Percentiles rank a stretch among this genome's conserved stretches.
phyloP scores from a whole-genome alignment of 2,113 vertebrate genomes.

The Podarcis cretensis region DNA sequence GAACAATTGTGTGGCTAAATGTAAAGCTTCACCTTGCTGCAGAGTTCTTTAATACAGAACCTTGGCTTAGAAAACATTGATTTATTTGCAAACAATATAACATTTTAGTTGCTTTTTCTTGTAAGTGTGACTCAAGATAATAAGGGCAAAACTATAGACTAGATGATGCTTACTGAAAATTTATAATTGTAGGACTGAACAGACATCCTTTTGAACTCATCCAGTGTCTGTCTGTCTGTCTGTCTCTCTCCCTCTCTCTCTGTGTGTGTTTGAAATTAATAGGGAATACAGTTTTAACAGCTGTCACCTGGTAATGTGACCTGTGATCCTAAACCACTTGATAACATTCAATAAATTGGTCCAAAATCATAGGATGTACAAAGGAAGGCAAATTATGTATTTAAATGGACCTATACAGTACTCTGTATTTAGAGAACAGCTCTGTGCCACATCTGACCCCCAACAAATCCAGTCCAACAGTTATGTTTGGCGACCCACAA shows the following conservation, averaged over 20 bases:
- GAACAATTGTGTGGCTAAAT: constrained; percentile 5
- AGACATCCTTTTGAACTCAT: not conserved
- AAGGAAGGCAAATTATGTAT: not conserved
- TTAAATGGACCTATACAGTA: not conserved
- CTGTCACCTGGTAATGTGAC: not conserved
- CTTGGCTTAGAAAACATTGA: not conserved
- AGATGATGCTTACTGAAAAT: not conserved
- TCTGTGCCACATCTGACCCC: too few species aligned
- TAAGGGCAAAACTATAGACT: not conserved
- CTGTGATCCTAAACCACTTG: not conserved
- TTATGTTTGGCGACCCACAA: not conserved
- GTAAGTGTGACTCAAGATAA: not conserved
- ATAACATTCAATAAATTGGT: not conserved
- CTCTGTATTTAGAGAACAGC: too few species aligned
- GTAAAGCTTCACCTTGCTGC: not conserved
- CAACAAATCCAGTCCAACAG: not conserved
- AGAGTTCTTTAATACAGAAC: not conserved
- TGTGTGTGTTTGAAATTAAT: not conserved
- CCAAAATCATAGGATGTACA: not conserved
- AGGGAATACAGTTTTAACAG: too few species aligned
- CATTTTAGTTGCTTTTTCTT: constrained; percentile 16
- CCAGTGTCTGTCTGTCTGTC: not conserved
- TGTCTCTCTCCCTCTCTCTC: not conserved
- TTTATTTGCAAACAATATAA: not conserved
- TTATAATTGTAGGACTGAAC: not conserved